These are phyloP conservation scores for Pseudoips prasinana DNA, from an alignment of 2,888 invertebrate genomes.

Conservation along the genomic window DNA sequence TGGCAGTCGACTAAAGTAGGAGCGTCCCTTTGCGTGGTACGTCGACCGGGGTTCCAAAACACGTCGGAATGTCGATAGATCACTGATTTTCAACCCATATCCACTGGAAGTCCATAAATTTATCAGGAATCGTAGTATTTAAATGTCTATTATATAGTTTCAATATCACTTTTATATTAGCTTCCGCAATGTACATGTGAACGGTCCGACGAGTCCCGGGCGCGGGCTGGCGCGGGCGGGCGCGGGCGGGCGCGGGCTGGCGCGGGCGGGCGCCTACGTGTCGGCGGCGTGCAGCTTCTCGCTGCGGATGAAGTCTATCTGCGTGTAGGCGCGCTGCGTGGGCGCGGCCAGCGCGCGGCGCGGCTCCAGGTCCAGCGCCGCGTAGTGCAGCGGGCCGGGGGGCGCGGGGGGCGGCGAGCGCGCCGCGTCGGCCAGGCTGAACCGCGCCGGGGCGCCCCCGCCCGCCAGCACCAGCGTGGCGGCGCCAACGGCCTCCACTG, in stretches of 20 bases:
- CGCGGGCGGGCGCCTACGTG: conserved; percentile 28
- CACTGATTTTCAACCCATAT: too few relatives aligned
- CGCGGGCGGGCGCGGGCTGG: too few relatives aligned
- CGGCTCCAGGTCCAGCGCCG: conserved; percentile 70
- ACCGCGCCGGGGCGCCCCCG: conserved; percentile 13
- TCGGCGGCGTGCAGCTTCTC: conserved; percentile 60
- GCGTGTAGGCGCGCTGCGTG: conserved; percentile 85
- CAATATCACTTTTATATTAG: too few relatives aligned
- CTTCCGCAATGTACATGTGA: too few relatives aligned
- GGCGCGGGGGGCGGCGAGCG: conserved; percentile 6
- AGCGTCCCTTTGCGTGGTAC: conserved; percentile 13
- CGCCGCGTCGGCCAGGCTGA: too few relatives aligned
- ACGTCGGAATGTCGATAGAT: too few relatives aligned
- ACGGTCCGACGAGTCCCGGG: not conserved
- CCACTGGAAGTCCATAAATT: too few relatives aligned
- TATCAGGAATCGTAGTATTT: too few relatives aligned
- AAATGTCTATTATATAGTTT: too few relatives aligned
- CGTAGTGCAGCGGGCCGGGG: conserved; percentile 48
- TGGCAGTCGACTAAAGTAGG: conserved; percentile 46
- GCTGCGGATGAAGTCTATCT: conserved; percentile 90
- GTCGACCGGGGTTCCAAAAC: too few relatives aligned
- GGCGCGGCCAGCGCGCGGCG: conserved; percentile 55
- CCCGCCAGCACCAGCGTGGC: conserved; percentile 36
- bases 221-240: not conserved
- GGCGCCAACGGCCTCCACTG: conserved; percentile 17